Percentiles rank a stretch among this genome's conserved stretches.
phyloP scores from a whole-genome alignment of 2,113 vertebrate species.

The Leiothrix lutea region DNA sequence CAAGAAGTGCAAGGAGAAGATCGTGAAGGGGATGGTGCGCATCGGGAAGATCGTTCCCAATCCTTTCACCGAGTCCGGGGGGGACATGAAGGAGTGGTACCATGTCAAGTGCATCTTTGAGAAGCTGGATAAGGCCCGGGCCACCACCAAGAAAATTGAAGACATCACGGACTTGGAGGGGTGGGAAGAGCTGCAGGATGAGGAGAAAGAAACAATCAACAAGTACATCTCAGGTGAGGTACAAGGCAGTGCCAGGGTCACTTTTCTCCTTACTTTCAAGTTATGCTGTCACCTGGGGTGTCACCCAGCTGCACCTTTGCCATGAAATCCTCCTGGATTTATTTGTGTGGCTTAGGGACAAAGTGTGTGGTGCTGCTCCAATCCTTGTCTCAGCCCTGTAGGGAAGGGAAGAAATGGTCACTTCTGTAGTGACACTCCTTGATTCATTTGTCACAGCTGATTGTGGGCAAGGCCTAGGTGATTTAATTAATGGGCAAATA shows the following conservation, averaged over 20 bases:
- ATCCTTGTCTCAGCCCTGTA: not conserved
- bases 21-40: slow-evolving; percentile 88
- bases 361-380: not conserved
- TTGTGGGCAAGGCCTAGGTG: not conserved
- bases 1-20: slow-evolving; percentile 98
- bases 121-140: slow-evolving; percentile 91
- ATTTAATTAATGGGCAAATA: not conserved
- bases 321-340: fast-evolving
- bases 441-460: not conserved
- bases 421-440: not conserved
- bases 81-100: slow-evolving; percentile 99
- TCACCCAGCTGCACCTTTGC: fast-evolving
- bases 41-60: slow-evolving; percentile 96
- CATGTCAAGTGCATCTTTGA: slow-evolving; percentile 96
- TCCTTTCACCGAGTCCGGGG: slow-evolving; percentile 93
- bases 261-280: fast-evolving
- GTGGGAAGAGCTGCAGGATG: slow-evolving; percentile 92
- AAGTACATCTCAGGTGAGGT: slow-evolving; percentile 85
- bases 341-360: not conserved
- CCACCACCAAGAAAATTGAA: slow-evolving; percentile 95
- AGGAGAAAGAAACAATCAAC: slow-evolving; percentile 87
- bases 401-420: not conserved
- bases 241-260: fast-evolving
- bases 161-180: slow-evolving; percentile 96
- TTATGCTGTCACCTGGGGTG: too few species aligned